Percentiles rank a stretch among this genome's conserved stretches.
Conservation (phyloP, 1,140 invertebrate genomes). For the Phthorimaea operculella region DNA sequence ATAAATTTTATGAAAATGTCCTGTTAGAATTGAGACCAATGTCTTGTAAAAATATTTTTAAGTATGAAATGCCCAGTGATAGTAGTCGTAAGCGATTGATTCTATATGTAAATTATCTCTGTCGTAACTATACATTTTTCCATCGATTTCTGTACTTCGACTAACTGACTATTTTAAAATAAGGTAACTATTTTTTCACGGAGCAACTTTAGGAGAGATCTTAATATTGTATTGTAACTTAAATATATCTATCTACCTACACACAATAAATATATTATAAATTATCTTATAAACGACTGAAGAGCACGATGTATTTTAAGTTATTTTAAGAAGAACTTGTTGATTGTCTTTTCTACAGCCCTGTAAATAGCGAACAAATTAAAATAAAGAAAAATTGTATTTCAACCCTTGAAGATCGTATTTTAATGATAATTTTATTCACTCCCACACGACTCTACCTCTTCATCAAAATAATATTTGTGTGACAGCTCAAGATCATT, state of each 20-base stretch:
- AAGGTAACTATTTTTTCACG: conserved; percentile 56
- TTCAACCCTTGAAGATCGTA: conserved; percentile 24
- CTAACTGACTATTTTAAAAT: conserved; percentile 26
- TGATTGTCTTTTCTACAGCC: conserved; percentile 58
- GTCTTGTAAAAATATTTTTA: conserved; percentile 48
- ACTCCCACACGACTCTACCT: too few species aligned
- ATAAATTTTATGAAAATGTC: too few species aligned
- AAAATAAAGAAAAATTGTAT: conserved; percentile 49
- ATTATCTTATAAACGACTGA: conserved; percentile 46
- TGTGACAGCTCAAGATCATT: background rate
- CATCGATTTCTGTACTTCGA: conserved; percentile 40
- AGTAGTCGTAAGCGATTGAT: conserved; percentile 59
- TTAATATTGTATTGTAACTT: conserved; percentile 27
- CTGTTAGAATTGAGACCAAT: background rate
- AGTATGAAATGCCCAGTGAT: conserved; percentile 59
- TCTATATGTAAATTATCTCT: conserved; percentile 47
- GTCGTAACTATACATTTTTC: conserved; percentile 46
- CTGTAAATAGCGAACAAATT: conserved; percentile 55
- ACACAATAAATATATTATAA: conserved; percentile 7
- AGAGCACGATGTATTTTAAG: conserved; percentile 52
- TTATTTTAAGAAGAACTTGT: conserved; percentile 56
- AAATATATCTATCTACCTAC: conserved; percentile 26
- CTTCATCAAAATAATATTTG: too few species aligned
- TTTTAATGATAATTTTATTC: background rate
- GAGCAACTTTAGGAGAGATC: conserved; percentile 36